phyloP scores from a whole-genome alignment of 2,888 invertebrate genomes.

The Abscondita cerata region DNA sequence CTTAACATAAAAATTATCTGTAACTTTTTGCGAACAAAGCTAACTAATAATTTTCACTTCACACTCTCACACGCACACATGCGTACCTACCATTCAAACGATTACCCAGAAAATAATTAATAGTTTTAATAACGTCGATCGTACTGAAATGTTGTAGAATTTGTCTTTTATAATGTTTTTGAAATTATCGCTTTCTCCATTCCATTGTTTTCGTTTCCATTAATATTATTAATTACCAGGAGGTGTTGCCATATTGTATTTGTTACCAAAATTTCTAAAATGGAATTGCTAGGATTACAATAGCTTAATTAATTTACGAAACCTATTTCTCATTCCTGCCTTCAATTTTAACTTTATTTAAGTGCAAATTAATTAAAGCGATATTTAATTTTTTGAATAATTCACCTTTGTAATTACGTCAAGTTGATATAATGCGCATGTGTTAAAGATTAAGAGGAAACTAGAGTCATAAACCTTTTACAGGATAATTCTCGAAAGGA shows the following conservation, averaged over 20 bases:
- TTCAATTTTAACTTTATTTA: too few relatives aligned
- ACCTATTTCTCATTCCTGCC: background rate
- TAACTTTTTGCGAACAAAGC: too few relatives aligned
- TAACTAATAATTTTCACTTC: too few relatives aligned
- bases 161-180: conserved; percentile 28
- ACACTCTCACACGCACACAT: conserved; percentile 22
- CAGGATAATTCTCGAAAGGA: conserved; percentile 43
- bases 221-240: conserved; percentile 27
- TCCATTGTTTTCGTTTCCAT: conserved; percentile 15
- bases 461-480: conserved; percentile 40
- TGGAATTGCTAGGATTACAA: conserved; percentile 16
- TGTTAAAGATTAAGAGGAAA: conserved; percentile 27
- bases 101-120: conserved; percentile 32
- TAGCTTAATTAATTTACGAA: conserved; percentile 17
- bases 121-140: conserved; percentile 46
- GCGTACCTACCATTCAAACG: conserved; percentile 43
- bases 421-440: conserved; percentile 12
- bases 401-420: background rate
- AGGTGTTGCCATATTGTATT: conserved; percentile 20
- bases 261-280: conserved; percentile 14
- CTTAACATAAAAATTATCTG: too few relatives aligned
- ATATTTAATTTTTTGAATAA: background rate
- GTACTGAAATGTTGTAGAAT: conserved; percentile 40
- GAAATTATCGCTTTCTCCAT: conserved; percentile 17
- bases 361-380: background rate